These are phyloP conservation scores for Phoenicopterus ruber DNA, from an alignment of 2,113 vertebrate genomes.

Conservation along the genomic window DNA sequence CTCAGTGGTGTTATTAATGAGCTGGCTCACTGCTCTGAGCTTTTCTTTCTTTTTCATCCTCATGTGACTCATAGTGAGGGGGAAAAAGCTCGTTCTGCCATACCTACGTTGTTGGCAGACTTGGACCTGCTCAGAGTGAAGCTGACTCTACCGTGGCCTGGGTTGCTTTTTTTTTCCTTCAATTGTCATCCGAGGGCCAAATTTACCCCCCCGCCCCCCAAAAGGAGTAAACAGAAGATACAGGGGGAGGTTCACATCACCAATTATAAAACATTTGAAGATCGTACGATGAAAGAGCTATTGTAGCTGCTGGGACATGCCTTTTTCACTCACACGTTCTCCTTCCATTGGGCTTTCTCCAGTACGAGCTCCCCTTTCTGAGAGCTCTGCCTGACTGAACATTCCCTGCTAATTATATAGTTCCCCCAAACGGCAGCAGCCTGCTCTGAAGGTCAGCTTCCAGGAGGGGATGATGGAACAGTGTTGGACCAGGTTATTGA, in stretches of 20 bases:
- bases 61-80: background rate
- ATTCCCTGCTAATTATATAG: background rate
- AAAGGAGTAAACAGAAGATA: background rate
- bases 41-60: background rate
- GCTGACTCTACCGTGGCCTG: background rate
- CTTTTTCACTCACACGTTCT: background rate
- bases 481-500: slow-evolving; percentile 10
- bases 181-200: background rate
- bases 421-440: background rate
- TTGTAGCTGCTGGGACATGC: background rate
- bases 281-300: fast-evolving
- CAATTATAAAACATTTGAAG: background rate
- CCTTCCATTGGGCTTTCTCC: background rate
- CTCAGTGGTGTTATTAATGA: background rate
- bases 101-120: background rate
- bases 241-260: background rate
- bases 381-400: background rate
- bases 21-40: background rate
- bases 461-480: background rate
- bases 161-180: background rate
- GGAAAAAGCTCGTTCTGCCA: background rate
- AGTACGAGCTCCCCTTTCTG: background rate
- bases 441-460: slow-evolving; percentile 1
- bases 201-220: background rate
- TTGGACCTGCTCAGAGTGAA: background rate